Base-by-base conservation (phyloP, 2,888 invertebrate species). In the Alitta virens region DNA sequence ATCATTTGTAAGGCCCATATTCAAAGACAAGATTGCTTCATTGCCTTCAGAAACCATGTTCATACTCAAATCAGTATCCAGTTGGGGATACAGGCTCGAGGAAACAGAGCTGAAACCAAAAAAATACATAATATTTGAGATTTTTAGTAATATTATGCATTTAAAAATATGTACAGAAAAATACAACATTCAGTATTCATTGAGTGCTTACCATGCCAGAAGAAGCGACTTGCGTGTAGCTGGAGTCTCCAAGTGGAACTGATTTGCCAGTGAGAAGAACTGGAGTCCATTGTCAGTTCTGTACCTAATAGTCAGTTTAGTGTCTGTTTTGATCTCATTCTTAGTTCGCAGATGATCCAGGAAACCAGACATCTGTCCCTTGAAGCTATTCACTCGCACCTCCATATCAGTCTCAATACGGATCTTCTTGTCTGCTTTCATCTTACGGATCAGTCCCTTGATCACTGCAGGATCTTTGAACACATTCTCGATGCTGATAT, bases 401-500 rank as follows among this genome's bases (percentile, higher is more conserved):
- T 60, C 51, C 42, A 67, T n/a, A 18, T 55, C 58, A 5, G 59
- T 59, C 23, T 63, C 60, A 54, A 63, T 65, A 33, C 53, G 40
- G 38, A 52, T 58, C 21, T 57, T 38, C 38, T 64, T 63, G 33
- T 50, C 42, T 12, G 3, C 42, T 21, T 24, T 23, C 7, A 26
- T 52, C 16, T 33, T 33, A 12, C 33, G 33, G 12, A 33, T 12
- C 5, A 50, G 26, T 63, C 67, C 63, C 24, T 64, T 50, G 25
- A 68, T n/a, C 14, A 21, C 63, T 33, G 62, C 53, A 16, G 65
- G 63, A 33, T 64, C 56, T 12, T 16, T 40, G 57, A 67, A 62
- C 24, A 65, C 42, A 49, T 67, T 65, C 23, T 54, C n/a, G 18
- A 67, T 61, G 21, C 23, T 50, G 18, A 67, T 23, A n/a, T 63